Evolutionary conservation across 2,888 invertebrate species (phyloP).

Genomic region (Chrysopilus asiliformis): DNA sequence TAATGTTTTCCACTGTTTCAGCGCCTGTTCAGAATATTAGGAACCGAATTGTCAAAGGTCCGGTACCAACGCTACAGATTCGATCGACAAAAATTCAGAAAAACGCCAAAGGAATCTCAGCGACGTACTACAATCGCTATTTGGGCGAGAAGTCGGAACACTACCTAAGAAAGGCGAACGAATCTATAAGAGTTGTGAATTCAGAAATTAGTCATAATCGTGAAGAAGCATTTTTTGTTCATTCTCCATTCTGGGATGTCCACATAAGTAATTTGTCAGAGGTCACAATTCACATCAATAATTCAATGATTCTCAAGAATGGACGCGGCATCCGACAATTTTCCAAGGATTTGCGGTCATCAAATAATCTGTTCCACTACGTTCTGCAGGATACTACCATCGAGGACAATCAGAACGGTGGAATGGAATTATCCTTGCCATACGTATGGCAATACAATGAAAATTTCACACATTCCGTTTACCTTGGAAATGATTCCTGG

Average conservation of each 20-base stretch:
- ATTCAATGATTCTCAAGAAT: constrained; percentile 74
- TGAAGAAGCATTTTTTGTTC: constrained; percentile 66
- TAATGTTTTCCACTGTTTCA: constrained; percentile 59
- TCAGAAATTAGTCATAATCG: constrained; percentile 70
- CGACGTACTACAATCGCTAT: constrained; percentile 78
- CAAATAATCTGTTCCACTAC: constrained; percentile 96
- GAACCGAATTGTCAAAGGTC: constrained; percentile 62
- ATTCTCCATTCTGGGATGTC: constrained; percentile 77
- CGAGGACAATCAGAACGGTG: constrained; percentile 72
- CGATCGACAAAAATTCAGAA: constrained; percentile 61
- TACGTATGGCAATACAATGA: constrained; percentile 93
- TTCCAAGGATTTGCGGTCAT: constrained; percentile 83
- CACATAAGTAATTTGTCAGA: constrained; percentile 78
- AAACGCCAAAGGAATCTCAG: constrained; percentile 68
- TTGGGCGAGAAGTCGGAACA: constrained; percentile 75
- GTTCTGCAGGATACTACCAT: constrained; percentile 74
- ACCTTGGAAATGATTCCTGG: constrained; percentile 78
- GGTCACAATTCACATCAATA: constrained; percentile 79
- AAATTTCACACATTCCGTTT: constrained; percentile 84
- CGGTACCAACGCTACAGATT: constrained; percentile 61
- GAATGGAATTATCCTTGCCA: constrained; percentile 78
- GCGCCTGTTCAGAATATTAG: constrained; percentile 60
- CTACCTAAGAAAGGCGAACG: constrained; percentile 76
- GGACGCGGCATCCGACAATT: constrained; percentile 77
- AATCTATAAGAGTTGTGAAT: constrained; percentile 64